Conservation (phyloP, 2,888 invertebrate genomes). For the Trichopoda pennipes region DNA sequence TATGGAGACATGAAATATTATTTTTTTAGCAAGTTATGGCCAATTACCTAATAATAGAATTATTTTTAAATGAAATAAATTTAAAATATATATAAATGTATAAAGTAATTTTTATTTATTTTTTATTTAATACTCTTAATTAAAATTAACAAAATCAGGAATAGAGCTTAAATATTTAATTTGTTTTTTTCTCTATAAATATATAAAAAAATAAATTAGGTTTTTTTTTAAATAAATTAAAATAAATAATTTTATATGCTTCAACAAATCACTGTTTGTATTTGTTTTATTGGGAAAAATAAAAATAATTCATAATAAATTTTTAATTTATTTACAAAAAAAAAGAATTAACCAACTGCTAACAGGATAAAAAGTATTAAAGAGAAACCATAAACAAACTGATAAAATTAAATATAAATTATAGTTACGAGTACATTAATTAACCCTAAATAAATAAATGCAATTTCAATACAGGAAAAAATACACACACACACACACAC, state of each 20-base stretch:
- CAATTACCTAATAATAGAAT: too few species aligned
- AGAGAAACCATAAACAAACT: neutral
- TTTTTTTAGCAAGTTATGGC: too few species aligned
- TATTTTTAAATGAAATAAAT: too few species aligned
- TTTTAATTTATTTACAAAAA: neutral
- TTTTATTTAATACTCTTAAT: too few species aligned
- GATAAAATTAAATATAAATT: constrained; percentile 18
- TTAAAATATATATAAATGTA: too few species aligned
- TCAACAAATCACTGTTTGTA: constrained; percentile 2
- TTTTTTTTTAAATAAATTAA: neutral
- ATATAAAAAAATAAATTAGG: too few species aligned
- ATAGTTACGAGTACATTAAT: constrained; percentile 28
- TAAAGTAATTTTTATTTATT: too few species aligned
- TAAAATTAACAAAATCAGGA: too few species aligned
- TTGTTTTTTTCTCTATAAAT: neutral
- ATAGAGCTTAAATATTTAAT: too few species aligned
- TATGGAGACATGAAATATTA: too few species aligned
- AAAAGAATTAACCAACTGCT: neutral
- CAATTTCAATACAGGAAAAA: neutral
- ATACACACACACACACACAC: neutral
- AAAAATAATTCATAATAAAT: neutral
- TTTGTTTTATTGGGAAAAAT: neutral
- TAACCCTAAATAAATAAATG: constrained; percentile 42
- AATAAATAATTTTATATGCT: neutral
- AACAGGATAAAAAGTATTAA: neutral